phyloP scores from a whole-genome alignment of 1,140 invertebrate species.

The Psix sp. region DNA sequence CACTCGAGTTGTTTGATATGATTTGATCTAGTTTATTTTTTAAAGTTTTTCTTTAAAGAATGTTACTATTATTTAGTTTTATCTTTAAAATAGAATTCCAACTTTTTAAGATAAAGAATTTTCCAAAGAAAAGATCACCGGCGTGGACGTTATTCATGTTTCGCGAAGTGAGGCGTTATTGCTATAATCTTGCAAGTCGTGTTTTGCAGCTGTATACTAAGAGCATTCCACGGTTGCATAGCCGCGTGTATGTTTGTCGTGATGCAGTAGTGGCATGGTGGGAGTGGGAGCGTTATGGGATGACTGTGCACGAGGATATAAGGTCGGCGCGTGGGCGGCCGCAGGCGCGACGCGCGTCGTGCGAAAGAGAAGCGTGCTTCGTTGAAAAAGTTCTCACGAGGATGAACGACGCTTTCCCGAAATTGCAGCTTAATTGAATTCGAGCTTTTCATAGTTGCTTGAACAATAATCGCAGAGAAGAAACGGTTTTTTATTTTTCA shows the following conservation, averaged over 20 bases:
- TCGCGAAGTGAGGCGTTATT: conserved; percentile 29
- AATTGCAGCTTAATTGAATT: too few species aligned
- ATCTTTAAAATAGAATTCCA: too few species aligned
- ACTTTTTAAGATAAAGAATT: conserved; percentile 21
- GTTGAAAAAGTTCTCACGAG: conserved; percentile 41
- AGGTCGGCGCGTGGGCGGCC: conserved; percentile 77
- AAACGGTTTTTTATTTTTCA: too few species aligned
- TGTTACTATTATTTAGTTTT: too few species aligned
- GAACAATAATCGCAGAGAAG: too few species aligned
- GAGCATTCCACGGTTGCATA: conserved; percentile 47
- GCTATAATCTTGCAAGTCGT: conserved; percentile 38
- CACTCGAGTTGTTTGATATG: too few species aligned
- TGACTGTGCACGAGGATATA: conserved; percentile 65
- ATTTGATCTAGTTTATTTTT: too few species aligned
- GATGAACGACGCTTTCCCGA: too few species aligned
- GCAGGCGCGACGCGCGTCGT: conserved; percentile 76
- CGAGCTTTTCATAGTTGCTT: too few species aligned
- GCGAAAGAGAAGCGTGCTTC: conserved; percentile 61
- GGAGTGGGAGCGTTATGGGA: conserved; percentile 61
- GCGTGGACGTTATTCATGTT: conserved; percentile 39
- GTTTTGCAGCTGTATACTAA: conserved; percentile 40
- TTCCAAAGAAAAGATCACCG: conserved; percentile 11
- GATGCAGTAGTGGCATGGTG: conserved; percentile 34
- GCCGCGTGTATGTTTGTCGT: conserved; percentile 45
- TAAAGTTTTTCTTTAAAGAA: too few species aligned